Evolutionary conservation across 2,113 vertebrate species (phyloP).

Genomic region (Verasper variegatus): DNA sequence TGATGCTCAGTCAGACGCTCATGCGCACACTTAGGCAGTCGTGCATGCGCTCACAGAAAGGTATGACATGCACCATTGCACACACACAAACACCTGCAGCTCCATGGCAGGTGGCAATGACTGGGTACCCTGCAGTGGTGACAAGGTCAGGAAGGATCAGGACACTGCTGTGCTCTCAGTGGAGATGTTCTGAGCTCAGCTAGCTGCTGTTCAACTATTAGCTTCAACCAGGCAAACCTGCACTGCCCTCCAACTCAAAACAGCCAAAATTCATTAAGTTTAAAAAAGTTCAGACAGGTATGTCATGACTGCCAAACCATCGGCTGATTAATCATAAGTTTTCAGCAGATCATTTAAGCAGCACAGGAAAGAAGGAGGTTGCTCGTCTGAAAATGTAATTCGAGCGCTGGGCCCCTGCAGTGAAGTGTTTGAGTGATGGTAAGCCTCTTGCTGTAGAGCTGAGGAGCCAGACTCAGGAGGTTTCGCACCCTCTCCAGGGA

Average conservation of each 20-base stretch:
- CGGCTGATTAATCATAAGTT: slow-evolving; percentile 53
- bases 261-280: slow-evolving; percentile 39
- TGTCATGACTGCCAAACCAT: slow-evolving; percentile 38
- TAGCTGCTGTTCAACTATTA: slow-evolving; percentile 24
- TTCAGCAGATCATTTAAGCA: slow-evolving; percentile 57
- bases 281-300: slow-evolving; percentile 35
- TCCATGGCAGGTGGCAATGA: slow-evolving; percentile 65
- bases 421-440: slow-evolving; percentile 71
- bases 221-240: slow-evolving; percentile 25
- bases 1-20: slow-evolving; percentile 17
- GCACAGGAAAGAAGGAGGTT: slow-evolving; percentile 25
- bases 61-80: slow-evolving; percentile 7
- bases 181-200: slow-evolving; percentile 32
- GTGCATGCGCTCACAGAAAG: slow-evolving; percentile 14
- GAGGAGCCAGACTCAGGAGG: slow-evolving; percentile 61
- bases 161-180: slow-evolving; percentile 56
- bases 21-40: slow-evolving; percentile 27
- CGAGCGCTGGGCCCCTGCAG: slow-evolving; percentile 64
- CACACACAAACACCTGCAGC: slow-evolving; percentile 45
- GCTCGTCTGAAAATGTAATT: slow-evolving; percentile 51
- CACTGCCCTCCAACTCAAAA: slow-evolving; percentile 3
- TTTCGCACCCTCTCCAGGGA: slow-evolving; percentile 67
- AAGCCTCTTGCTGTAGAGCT: slow-evolving; percentile 54
- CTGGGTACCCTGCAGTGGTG: slow-evolving; percentile 58
- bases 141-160: slow-evolving; percentile 73